Percentiles rank a stretch among this genome's conserved stretches.
These are phyloP conservation scores for Drosophila grimshawi DNA, from an alignment of 1,140 invertebrate species.

Conservation along the genomic window DNA sequence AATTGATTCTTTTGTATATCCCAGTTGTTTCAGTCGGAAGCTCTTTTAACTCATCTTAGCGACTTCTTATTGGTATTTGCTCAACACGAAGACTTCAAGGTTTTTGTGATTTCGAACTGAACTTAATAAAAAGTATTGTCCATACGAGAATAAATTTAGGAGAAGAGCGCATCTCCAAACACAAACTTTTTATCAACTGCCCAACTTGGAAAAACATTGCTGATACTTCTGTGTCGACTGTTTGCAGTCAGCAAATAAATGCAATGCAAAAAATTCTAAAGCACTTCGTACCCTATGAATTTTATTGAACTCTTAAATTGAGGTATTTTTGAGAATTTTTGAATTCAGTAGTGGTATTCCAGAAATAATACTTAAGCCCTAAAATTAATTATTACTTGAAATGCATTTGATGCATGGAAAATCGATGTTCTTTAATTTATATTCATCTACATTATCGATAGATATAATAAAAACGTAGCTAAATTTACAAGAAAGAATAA, in stretches of 20 bases:
- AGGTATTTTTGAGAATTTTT: background rate
- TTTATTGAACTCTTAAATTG: background rate
- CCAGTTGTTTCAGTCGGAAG: background rate
- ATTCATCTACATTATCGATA: too few relatives aligned
- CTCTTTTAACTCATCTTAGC: constrained; percentile 57
- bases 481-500: too few relatives aligned
- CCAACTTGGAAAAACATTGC: constrained; percentile 39
- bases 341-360: too few relatives aligned
- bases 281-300: background rate
- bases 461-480: too few relatives aligned
- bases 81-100: constrained; percentile 32
- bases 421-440: too few relatives aligned
- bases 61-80: constrained; percentile 71
- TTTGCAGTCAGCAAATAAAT: constrained; percentile 22
- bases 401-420: too few relatives aligned
- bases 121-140: background rate
- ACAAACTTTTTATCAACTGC: constrained; percentile 55
- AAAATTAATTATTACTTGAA: too few relatives aligned
- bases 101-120: background rate
- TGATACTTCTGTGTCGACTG: constrained; percentile 52
- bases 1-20: constrained; percentile 66
- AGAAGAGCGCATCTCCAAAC: constrained; percentile 23
- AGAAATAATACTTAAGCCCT: too few relatives aligned
- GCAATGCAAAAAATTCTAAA: background rate
- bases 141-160: background rate